Evolutionary conservation across 2,113 vertebrate genomes (phyloP).

Genomic region (Dermatemys mawii): DNA sequence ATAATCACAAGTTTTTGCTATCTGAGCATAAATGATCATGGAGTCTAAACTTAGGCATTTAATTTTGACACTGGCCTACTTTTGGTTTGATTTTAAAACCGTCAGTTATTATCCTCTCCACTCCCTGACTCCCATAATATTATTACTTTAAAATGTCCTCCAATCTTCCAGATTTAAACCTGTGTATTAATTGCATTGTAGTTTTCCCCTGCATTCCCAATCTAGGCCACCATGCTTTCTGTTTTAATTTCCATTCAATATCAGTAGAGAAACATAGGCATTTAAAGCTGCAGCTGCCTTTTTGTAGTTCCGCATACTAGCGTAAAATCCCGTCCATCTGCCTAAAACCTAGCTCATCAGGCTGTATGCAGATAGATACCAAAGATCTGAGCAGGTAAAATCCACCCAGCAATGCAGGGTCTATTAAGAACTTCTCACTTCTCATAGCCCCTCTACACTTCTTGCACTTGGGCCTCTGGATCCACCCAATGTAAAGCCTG

Average conservation of each 20-base stretch:
- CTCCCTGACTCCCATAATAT: background rate
- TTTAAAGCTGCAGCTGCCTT: background rate
- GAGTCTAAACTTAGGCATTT: background rate
- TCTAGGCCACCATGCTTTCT: background rate
- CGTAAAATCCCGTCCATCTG: background rate
- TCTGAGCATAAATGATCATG: background rate
- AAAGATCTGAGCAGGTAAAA: background rate
- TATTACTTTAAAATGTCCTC: background rate
- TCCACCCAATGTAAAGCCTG: background rate
- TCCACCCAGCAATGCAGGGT: background rate
- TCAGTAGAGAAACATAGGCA: background rate
- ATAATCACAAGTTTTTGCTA: fast-evolving
- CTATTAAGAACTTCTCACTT: background rate
- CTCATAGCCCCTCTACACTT: background rate
- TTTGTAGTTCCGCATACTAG: background rate
- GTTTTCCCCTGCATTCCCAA: fast-evolving
- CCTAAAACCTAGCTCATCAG: background rate
- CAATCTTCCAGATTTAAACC: background rate
- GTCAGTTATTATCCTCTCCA: no score
- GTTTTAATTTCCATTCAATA: background rate
- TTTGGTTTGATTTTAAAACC: background rate
- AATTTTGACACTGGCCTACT: fast-evolving
- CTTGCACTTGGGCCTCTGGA: background rate
- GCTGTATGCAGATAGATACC: background rate
- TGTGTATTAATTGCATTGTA: background rate